Conservation (phyloP, 2,113 vertebrate genomes). For the Menura novaehollandiae region DNA sequence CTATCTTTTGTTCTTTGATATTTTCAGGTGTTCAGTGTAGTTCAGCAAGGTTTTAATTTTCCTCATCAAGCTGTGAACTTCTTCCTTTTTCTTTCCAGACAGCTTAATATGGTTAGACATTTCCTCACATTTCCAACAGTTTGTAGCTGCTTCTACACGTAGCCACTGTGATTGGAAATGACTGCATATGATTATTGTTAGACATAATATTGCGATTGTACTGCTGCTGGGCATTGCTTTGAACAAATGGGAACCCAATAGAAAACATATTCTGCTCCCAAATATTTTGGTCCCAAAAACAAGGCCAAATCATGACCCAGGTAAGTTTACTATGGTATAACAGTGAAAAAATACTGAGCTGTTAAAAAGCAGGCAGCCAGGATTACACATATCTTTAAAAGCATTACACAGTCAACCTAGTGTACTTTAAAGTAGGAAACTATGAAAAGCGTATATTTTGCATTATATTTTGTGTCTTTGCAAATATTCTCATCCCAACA, state of each 20-base stretch:
- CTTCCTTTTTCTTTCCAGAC: constrained; percentile 29
- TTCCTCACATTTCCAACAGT: constrained; percentile 19
- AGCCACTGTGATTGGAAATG: constrained; percentile 39
- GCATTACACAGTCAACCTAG: not conserved
- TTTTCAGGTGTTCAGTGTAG: constrained; percentile 12
- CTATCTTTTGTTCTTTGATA: constrained; percentile 43
- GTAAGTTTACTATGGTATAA: not conserved
- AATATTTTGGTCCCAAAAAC: constrained; percentile 9
- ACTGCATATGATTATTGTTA: constrained; percentile 50
- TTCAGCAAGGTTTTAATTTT: constrained; percentile 55
- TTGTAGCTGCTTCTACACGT: constrained; percentile 1
- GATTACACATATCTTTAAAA: not conserved
- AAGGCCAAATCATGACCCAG: not conserved
- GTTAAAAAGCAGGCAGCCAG: not conserved
- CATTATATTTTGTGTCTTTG: not conserved
- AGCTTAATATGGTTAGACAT: constrained; percentile 32
- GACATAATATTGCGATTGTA: constrained; percentile 20
- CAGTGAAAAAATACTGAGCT: not conserved
- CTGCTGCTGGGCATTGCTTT: constrained; percentile 42
- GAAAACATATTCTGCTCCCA: not conserved
- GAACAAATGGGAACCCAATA: not conserved
- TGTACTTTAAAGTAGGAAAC: not conserved
- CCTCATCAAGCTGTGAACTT: constrained; percentile 36
- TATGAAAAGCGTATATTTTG: not conserved
- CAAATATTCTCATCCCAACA: not conserved